Conservation (phyloP, 2,888 invertebrate species). For the Caenorhabditis auriculariae region DNA sequence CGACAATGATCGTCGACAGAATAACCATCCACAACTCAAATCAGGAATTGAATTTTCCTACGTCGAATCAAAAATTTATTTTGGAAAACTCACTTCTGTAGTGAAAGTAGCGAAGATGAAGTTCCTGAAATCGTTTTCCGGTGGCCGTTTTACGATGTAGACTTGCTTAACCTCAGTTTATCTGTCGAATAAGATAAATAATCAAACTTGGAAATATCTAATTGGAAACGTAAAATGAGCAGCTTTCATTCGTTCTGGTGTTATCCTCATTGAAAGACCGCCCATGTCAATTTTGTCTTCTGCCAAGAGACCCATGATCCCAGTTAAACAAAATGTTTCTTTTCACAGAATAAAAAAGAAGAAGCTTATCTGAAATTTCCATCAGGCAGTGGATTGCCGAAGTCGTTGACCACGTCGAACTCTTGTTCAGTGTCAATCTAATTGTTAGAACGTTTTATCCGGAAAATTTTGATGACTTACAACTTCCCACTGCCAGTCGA, state of each 20-base stretch:
- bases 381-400: constrained; percentile 28
- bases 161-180: constrained; percentile 41
- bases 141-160: constrained; percentile 37
- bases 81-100: constrained; percentile 6
- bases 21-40: constrained; percentile 31
- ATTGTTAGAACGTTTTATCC: background rate
- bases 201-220: constrained; percentile 31
- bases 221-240: constrained; percentile 49
- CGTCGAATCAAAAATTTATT: background rate
- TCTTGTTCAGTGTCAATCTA: constrained; percentile 36
- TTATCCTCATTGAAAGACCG: constrained; percentile 43
- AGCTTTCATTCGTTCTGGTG: constrained; percentile 36
- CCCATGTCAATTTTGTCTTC: constrained; percentile 44
- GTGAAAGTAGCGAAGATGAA: constrained; percentile 43
- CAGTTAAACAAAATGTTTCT: constrained; percentile 6
- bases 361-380: constrained; percentile 33
- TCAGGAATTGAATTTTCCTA: background rate
- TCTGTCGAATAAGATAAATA: background rate
- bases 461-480: constrained; percentile 10
- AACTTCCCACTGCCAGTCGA: constrained; percentile 49
- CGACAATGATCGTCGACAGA: constrained; percentile 29
- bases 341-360: too few species aligned
- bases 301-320: constrained; percentile 43
- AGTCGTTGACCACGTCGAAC: constrained; percentile 35
- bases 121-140: constrained; percentile 38